Evolutionary conservation across 2,888 invertebrate genomes (phyloP), one percentile per base, ranked within the genome.

Genomic region (Caenorhabditis becei): DNA sequence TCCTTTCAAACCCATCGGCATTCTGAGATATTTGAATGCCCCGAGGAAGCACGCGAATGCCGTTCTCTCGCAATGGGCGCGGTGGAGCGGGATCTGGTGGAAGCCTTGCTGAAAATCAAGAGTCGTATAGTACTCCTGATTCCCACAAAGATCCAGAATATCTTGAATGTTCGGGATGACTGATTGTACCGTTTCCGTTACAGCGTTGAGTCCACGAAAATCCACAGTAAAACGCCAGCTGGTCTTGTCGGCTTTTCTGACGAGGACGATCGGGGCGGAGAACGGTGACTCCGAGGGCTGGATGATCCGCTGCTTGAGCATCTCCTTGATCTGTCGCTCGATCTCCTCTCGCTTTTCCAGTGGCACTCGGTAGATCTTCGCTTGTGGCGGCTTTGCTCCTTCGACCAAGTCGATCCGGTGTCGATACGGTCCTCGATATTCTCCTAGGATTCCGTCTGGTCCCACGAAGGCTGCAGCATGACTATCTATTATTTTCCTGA

Each of bases 91-190:
- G 14, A 82, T 62, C 35, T 82, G 83, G 26, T 53, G 74, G 35
- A 80, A 85, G 14, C 79, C 85, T 1, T 8, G 4, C 1, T n/a
- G 8, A 11, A 80, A 54, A 37, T 85, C 85, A 14, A 80, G 16
- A 1, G 47, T 61, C 3, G 75, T 62, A 59, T 53, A 85, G 18
- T 47, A 37, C 11, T 16, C n/a, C 32, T 32, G 32, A 10, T 32
- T 32, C 10, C 32, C 32, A 10, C 32, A 32, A 7, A 32, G 32
- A 10, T 32, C 32, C 5, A 32, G 14, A 4, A 81, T 58, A 2
- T 77, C 77, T 3, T 54, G 28, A 4, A 65, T 61, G 8, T 41
- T 41, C 4, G 83, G 83, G 0, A 83, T 53, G 1, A 61, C 16
- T n/a, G 14, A 51, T n/a, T 35, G 54, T n/a, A 67, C 66, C 32